Base-by-base conservation (phyloP, 2,888 invertebrate genomes). In the Xestia rhomboidea region DNA sequence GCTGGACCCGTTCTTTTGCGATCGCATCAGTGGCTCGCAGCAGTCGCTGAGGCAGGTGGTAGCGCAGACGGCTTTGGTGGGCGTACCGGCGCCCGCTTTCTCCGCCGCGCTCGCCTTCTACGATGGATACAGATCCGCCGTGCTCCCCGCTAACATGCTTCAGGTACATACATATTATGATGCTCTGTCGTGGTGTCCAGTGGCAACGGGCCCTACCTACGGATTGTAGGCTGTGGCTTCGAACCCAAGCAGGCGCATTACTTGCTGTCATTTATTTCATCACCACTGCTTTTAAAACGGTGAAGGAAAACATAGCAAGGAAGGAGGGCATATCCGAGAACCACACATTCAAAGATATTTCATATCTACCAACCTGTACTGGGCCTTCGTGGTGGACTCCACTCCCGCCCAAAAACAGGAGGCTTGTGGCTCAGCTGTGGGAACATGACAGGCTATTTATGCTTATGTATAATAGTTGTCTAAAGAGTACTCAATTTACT, bases 51-150 rank as follows among this genome's bases (percentile, higher is more conserved):
- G 99, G 68, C 97, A 98, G 88, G 99, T 99, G 67, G 98, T 99
- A 2, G 96, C 97, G 94, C 91, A 97, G 96, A 94, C 98, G 10
- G 97, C 97, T 66, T 95, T 98, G 27, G 96, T 98, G 88, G 99
- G 99, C n/a, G 98, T 99, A 73, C 99, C 99, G 0, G 98, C 98
- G 24, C 99, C 99, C 0, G 99, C 99, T 0, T 97, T 99, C 91
- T 98, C 98, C 73, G 98, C 99, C 0, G 99, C 99, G 0, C 97
- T 99, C 51, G 98, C 99, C 27, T 99, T 99, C 97, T 99, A 99
- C 93, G 99, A 99, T 95, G 99, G 99, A 1, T 99, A 99, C 94
- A 97, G 99, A 75, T 97, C 98, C 2, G 98, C 97, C 62, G 97
- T 97, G 73, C 97, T 99, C 69, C 99, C 99, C 0, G 99, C 99